A percentile compares a stretch with the other conserved stretches of the same genome.
Conservation (phyloP, 2,113 vertebrate species). For the Callithrix jacchus region DNA sequence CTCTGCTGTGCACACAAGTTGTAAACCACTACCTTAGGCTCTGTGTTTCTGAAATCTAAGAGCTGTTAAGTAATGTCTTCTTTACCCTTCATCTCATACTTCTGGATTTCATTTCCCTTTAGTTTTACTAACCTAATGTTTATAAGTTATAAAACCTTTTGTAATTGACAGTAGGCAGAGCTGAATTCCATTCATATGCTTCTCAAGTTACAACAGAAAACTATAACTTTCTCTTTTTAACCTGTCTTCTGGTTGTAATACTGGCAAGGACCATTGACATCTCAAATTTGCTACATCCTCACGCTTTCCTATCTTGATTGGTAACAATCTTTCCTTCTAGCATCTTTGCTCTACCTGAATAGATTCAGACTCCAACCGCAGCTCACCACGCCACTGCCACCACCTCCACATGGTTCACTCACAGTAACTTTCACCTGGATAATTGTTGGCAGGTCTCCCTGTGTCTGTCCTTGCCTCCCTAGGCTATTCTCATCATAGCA, state of each 20-base stretch:
- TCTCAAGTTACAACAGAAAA: not conserved
- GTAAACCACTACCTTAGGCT: not conserved
- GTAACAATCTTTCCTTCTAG: not conserved
- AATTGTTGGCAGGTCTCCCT: not conserved
- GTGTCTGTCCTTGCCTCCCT: not conserved
- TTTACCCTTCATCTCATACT: not conserved
- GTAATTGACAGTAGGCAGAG: not conserved
- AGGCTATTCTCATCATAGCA: not conserved
- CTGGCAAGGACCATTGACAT: not conserved
- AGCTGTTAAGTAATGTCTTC: not conserved
- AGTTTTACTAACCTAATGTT: not conserved
- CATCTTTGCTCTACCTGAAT: not conserved
- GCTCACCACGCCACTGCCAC: not conserved
- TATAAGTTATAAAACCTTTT: not conserved
- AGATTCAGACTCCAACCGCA: not conserved
- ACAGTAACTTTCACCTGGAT: not conserved
- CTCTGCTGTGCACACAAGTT: not conserved
- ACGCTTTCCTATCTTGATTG: not conserved
- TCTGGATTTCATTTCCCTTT: not conserved
- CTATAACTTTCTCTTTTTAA: not conserved
- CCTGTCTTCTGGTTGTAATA: not conserved
- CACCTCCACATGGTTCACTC: not conserved
- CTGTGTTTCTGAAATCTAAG: not conserved
- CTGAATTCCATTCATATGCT: not conserved
- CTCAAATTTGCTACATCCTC: not conserved